phyloP scores from a whole-genome alignment of 1,140 invertebrate genomes.

The Eumaeus atala region DNA sequence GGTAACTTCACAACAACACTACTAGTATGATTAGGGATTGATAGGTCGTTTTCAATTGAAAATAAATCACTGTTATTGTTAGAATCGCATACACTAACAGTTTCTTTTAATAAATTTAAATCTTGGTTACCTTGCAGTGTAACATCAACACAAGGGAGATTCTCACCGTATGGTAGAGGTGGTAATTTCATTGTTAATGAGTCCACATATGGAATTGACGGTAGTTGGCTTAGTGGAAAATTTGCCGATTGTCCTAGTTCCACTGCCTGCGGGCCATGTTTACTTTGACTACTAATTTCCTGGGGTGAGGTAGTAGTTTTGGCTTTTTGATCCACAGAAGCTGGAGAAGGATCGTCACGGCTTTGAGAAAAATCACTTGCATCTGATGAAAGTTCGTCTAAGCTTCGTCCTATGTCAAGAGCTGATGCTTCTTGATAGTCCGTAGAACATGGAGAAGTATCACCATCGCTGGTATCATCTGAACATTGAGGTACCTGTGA shows the following conservation, averaged over 20 bases:
- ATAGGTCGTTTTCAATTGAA: background rate
- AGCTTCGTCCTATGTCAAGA: conserved; percentile 58
- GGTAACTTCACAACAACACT: background rate
- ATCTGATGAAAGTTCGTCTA: conserved; percentile 59
- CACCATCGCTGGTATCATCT: conserved; percentile 56
- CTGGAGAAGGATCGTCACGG: conserved; percentile 53
- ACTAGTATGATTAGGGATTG: conserved; percentile 3
- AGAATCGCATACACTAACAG: background rate
- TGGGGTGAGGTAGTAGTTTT: conserved; percentile 26
- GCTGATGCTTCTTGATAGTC: conserved; percentile 68
- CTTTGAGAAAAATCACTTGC: conserved; percentile 64
- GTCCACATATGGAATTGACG: conserved; percentile 48
- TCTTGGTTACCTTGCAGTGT: background rate
- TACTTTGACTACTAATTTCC: conserved; percentile 30
- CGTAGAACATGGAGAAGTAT: conserved; percentile 61
- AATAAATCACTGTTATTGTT: conserved; percentile 12
- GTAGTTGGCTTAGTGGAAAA: conserved; percentile 44
- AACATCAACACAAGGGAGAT: background rate
- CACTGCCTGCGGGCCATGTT: conserved; percentile 27
- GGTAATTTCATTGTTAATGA: conserved; percentile 34
- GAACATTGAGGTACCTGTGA: conserved; percentile 38
- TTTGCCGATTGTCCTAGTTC: conserved; percentile 29
- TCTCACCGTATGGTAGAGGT: conserved; percentile 22
- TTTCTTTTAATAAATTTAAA: background rate
- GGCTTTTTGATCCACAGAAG: conserved; percentile 27